Base-by-base conservation (phyloP, 2,888 invertebrate species). In the Pristionchus maxplancki region DNA sequence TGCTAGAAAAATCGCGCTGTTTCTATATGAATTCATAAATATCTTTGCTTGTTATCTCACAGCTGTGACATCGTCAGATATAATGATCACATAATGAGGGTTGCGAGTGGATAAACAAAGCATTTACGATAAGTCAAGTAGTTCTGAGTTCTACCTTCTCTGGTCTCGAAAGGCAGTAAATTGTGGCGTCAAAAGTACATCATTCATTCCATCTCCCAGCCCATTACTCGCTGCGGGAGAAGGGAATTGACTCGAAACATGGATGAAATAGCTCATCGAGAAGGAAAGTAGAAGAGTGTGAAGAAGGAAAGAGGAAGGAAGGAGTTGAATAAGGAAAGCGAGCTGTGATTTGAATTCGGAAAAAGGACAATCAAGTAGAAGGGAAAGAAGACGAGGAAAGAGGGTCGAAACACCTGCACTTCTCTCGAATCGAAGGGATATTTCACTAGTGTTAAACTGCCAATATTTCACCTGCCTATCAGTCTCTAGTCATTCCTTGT, bases 291-390 rank as follows among this genome's bases (percentile, higher is more conserved):
- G 40, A 74, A 8, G 71, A 37, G 71, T 11, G 37, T 13, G 40
- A 37, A 71, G 37, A 6, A 71, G 40, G 37, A 71, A 15, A 74
- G 40, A 74, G 40, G 74, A 74, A 67, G 74, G 74, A 74, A 74
- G 74, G 74, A 37, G 74, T 74, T 74, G 74, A 74, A 74, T 74
- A 74, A 74, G 74, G 74, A 74, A 74, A 40, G 40, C 74, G 74
- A 74, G 74, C 15, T 6, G 74, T 74, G 40, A 74, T 74, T 74
- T 74, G 74, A 74, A 74, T 74, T 74, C 24, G 24, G 74, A 74
- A 74, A 24, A 74, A 40, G 74, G 74, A 74, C 74, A 74, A 74
- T 74, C 74, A 74, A 74, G 74, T 74, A 9, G 20, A 58, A 74
- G 40, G 40, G 24, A n/a, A 58, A 74, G 74, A 40, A 37, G 40